phyloP scores from a whole-genome alignment of 1,140 invertebrate species.

The Trachymyrmex septentrionalis region DNA sequence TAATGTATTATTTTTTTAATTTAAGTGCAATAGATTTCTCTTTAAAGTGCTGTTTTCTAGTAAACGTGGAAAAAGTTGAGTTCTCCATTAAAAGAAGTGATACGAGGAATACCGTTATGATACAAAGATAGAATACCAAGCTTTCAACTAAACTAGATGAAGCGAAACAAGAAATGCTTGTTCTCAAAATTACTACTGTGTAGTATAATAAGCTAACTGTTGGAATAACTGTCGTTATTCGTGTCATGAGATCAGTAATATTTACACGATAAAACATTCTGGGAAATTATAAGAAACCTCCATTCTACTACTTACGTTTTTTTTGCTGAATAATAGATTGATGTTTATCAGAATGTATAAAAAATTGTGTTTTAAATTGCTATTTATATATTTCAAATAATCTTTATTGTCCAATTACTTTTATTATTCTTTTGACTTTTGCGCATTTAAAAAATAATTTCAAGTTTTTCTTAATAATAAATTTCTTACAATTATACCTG shows the following conservation, averaged over 20 bases:
- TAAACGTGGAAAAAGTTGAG: background rate
- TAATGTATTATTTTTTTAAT: background rate
- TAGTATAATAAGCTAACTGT: constrained; percentile 8
- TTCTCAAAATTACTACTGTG: background rate
- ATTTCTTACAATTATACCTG: background rate
- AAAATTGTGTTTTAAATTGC: background rate
- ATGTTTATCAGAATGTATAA: background rate
- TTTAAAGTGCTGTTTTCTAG: background rate
- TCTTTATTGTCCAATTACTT: background rate
- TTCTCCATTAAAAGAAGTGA: constrained; percentile 4
- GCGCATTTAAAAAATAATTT: background rate
- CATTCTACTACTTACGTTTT: constrained; percentile 7
- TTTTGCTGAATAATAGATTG: background rate
- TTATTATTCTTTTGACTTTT: background rate
- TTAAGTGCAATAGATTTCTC: background rate
- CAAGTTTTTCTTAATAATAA: too few relatives aligned
- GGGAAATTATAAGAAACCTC: background rate
- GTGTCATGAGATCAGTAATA: constrained; percentile 22
- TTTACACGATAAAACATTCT: background rate
- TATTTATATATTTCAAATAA: background rate
- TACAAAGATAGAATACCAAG: constrained; percentile 2
- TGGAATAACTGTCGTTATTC: background rate
- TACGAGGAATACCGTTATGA: background rate
- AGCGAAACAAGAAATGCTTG: constrained; percentile 31
- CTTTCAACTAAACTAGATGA: constrained; percentile 5